Percentiles rank a stretch among this genome's conserved stretches.
Evolutionary conservation across 2,797 vertebrate species (phyloP).

Genomic region (Picus viridis): DNA sequence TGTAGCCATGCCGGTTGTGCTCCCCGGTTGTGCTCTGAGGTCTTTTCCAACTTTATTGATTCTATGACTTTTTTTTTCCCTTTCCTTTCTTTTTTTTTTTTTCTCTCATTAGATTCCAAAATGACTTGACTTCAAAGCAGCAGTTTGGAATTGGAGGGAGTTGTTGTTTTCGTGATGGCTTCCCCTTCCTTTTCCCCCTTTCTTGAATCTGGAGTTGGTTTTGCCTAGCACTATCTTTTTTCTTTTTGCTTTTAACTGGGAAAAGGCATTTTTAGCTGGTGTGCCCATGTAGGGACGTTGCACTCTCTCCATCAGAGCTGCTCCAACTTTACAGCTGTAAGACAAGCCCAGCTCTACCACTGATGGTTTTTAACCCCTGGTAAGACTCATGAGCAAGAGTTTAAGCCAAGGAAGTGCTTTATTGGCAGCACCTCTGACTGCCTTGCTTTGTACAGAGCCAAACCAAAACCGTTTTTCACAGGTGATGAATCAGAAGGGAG

Average conservation of each 20-base stretch:
- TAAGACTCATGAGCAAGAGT: neutral
- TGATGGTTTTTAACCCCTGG: neutral
- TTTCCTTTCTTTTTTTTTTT: neutral
- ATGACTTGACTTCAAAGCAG: neutral
- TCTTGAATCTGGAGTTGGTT: neutral
- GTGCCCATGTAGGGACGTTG: neutral
- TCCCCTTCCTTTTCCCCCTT: neutral
- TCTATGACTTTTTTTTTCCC: no score
- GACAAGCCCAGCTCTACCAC: neutral
- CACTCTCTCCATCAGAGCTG: neutral
- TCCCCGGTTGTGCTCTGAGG: no score
- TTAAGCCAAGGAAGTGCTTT: neutral
- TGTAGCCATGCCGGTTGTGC: no score
- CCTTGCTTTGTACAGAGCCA: neutral
- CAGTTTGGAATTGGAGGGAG: neutral
- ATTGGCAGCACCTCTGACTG: neutral
- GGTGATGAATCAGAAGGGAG: constrained; percentile 57
- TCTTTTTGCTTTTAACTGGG: neutral
- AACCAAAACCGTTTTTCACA: constrained; percentile 40
- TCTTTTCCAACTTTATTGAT: no score
- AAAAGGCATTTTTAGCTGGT: neutral
- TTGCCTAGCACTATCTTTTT: neutral
- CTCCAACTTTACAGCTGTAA: neutral
- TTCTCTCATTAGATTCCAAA: neutral
- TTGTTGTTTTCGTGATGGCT: neutral